Conservation (phyloP, 2,888 invertebrate species). For the Oscheius sp. region DNA sequence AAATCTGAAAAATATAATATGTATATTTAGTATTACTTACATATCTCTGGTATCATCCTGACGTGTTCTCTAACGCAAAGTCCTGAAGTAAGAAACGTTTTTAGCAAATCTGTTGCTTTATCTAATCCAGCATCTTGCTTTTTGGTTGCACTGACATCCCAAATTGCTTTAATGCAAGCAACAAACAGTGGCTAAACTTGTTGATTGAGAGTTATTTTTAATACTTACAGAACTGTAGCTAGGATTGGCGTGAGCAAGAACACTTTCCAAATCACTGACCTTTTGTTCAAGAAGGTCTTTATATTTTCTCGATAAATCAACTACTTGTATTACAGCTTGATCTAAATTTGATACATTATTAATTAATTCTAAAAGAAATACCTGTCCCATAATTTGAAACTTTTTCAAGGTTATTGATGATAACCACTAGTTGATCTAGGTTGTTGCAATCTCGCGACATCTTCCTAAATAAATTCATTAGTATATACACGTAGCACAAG, state of each 20-base stretch:
- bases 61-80: constrained; percentile 37
- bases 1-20: constrained; percentile 35
- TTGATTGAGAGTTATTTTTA: not conserved
- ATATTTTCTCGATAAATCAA: constrained; percentile 37
- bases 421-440: constrained; percentile 21
- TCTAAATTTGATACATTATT: constrained; percentile 22
- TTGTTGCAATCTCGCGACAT: not conserved
- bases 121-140: constrained; percentile 37
- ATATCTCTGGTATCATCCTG: constrained; percentile 40
- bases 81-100: constrained; percentile 37
- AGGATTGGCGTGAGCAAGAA: constrained; percentile 37
- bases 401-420: not conserved
- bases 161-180: constrained; percentile 43
- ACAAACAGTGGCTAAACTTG: constrained; percentile 38
- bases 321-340: constrained; percentile 32
- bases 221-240: constrained; percentile 33
- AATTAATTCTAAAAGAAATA: not conserved
- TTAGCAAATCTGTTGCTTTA: constrained; percentile 40
- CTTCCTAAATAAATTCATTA: constrained; percentile 12
- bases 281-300: constrained; percentile 45
- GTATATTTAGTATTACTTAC: constrained; percentile 24
- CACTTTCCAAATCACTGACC: constrained; percentile 37
- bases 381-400: not conserved
- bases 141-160: constrained; percentile 32
- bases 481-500: constrained; percentile 22